These are phyloP conservation scores for Chaunax sp. DNA, from an alignment of 2,797 vertebrate genomes.

Conservation along the genomic window DNA sequence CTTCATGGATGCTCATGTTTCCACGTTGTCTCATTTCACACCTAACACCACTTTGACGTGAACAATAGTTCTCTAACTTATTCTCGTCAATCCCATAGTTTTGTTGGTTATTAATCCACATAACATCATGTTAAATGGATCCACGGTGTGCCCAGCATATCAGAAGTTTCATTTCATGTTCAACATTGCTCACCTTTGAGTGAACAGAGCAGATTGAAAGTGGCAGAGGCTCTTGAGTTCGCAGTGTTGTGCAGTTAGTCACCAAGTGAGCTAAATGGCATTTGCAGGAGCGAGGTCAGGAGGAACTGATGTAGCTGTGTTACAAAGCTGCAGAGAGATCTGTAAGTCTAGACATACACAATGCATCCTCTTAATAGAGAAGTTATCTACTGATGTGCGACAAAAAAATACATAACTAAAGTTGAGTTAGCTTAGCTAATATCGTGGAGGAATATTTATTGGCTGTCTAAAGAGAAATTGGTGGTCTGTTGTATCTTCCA, in stretches of 20 bases:
- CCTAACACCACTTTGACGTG: conserved; percentile 1
- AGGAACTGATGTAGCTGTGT: too few relatives aligned
- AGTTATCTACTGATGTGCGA: not conserved
- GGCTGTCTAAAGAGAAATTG: too few relatives aligned
- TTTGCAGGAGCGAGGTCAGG: not conserved
- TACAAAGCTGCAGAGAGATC: not conserved
- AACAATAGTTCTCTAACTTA: not conserved
- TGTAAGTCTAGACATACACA: not conserved
- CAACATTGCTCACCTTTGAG: not conserved
- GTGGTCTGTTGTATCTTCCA: too few relatives aligned
- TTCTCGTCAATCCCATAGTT: not conserved
- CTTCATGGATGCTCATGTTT: conserved; percentile 8
- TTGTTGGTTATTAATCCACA: not conserved
- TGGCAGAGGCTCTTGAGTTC: not conserved
- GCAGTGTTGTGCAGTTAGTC: not conserved
- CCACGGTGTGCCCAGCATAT: not conserved
- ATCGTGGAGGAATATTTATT: too few relatives aligned
- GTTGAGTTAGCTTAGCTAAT: too few relatives aligned
- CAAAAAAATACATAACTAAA: too few relatives aligned
- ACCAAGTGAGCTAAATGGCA: not conserved
- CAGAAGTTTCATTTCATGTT: not conserved
- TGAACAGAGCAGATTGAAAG: not conserved
- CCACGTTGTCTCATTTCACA: conserved; percentile 10
- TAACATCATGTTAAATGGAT: not conserved
- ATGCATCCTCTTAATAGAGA: not conserved